Percentiles rank a stretch among this genome's conserved stretches.
phyloP scores from a whole-genome alignment of 37 sponge, comb jelly and placozoan species.

The Beroe forskalii region DNA sequence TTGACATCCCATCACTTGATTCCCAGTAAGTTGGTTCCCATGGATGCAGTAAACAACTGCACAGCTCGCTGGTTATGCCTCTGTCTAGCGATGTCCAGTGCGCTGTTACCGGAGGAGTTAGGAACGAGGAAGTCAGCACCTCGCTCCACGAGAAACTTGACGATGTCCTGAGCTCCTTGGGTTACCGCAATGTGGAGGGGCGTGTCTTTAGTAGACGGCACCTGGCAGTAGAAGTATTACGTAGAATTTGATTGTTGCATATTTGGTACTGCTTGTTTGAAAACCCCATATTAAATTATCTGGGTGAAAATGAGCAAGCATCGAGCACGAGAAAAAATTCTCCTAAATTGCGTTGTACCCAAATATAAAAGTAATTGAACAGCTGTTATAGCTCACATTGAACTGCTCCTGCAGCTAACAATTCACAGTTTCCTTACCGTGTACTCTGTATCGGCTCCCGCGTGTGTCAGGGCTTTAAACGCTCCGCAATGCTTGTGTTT shows the following conservation, averaged over 20 bases:
- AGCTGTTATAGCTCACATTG: too few relatives aligned
- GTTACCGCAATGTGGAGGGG: conserved; percentile 46
- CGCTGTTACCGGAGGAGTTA: background rate
- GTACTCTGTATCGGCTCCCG: background rate
- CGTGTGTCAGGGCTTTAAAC: background rate
- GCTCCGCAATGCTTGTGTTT: conserved; percentile 57
- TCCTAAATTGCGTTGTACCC: too few relatives aligned
- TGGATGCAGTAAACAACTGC: conserved; percentile 40
- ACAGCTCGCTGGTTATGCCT: conserved; percentile 58
- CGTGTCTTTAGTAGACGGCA: conserved; percentile 56
- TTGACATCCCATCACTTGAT: conserved; percentile 46
- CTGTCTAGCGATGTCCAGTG: conserved; percentile 47
- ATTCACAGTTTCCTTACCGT: too few relatives aligned
- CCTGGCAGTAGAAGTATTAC: conserved; percentile 1
- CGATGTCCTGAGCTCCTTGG: conserved; percentile 49
- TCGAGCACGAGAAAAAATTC: too few relatives aligned
- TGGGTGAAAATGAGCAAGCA: too few relatives aligned
- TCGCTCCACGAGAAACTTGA: conserved; percentile 19
- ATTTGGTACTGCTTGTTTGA: too few relatives aligned
- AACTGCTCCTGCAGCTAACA: too few relatives aligned
- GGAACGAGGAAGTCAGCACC: conserved; percentile 45
- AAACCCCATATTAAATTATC: too few relatives aligned
- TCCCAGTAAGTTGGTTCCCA: conserved; percentile 10
- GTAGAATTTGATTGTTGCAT: too few relatives aligned
- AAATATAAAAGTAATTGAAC: too few relatives aligned